Conservation (phyloP, 2,797 vertebrate genomes). For the Aldrovandia affinis region DNA sequence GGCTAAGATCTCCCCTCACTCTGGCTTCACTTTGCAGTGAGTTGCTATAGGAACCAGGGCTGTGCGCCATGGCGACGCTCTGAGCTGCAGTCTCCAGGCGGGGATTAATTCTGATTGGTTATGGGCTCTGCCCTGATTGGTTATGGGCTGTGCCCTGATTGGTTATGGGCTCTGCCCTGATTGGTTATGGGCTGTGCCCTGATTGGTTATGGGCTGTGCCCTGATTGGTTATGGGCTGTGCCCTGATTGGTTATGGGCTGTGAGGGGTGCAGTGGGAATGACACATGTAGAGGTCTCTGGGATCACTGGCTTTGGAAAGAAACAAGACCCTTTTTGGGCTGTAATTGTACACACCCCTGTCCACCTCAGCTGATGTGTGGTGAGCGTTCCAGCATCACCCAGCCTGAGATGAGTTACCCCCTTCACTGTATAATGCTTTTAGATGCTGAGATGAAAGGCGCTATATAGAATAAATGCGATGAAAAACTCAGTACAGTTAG, state of each 20-base stretch:
- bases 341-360: background rate
- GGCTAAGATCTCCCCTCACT: background rate
- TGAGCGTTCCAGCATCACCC: background rate
- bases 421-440: too few relatives aligned
- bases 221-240: too few relatives aligned
- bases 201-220: too few relatives aligned
- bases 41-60: background rate
- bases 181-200: too few relatives aligned
- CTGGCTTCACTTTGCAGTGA: background rate
- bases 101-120: too few relatives aligned
- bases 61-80: background rate
- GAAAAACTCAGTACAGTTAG: background rate
- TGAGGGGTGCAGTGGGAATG: background rate
- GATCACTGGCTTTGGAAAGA: background rate
- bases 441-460: background rate
- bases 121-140: background rate
- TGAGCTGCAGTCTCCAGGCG: too few relatives aligned
- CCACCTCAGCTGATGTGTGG: too few relatives aligned
- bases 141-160: background rate
- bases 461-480: background rate
- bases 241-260: too few relatives aligned
- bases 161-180: too few relatives aligned
- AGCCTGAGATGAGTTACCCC: background rate
- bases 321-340: background rate
- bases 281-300: background rate